Percentiles rank a stretch among this genome's conserved stretches.
These are phyloP conservation scores for Peromyscus polionotus DNA, from an alignment of 2,113 vertebrate genomes.

Conservation along the genomic window DNA sequence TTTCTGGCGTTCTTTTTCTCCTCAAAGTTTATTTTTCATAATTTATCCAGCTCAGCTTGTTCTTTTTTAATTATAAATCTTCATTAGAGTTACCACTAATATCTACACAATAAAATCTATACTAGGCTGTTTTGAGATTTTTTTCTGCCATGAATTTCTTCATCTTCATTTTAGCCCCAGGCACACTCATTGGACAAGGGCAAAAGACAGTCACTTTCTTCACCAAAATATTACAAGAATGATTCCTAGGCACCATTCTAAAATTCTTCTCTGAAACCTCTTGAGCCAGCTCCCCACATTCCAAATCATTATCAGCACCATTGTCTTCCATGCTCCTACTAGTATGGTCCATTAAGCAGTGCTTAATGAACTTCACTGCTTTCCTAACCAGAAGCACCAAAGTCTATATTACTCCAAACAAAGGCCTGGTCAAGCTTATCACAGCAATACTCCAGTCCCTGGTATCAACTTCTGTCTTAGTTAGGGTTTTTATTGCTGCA, in stretches of 20 bases:
- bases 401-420: neutral
- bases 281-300: neutral
- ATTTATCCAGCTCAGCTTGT: neutral
- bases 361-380: neutral
- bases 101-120: neutral
- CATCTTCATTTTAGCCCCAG: neutral
- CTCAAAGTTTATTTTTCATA: neutral
- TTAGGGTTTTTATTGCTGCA: neutral
- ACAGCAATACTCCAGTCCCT: neutral
- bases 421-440: neutral
- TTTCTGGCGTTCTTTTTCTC: neutral
- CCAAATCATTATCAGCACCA: neutral
- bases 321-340: neutral
- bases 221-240: neutral
- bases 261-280: neutral
- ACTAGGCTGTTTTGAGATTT: neutral
- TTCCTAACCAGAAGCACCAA: neutral
- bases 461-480: neutral
- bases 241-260: neutral
- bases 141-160: neutral
- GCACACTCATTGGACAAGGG: neutral
- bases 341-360: neutral
- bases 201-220: neutral
- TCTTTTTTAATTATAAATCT: neutral
- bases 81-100: neutral